These are phyloP conservation scores for Blennius ocellaris DNA, from an alignment of 2,113 vertebrate species.

Conservation along the genomic window DNA sequence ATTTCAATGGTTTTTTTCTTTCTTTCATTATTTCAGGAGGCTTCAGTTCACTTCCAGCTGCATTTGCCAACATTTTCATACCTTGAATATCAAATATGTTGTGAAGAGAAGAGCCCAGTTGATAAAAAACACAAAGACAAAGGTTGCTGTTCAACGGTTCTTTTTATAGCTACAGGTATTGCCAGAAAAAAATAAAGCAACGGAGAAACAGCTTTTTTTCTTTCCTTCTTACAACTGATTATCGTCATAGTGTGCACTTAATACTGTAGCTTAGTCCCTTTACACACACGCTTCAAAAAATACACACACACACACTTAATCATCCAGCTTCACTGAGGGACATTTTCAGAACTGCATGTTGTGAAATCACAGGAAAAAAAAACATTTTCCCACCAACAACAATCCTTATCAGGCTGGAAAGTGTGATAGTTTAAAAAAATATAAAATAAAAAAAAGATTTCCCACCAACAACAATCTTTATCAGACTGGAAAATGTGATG, in stretches of 20 bases:
- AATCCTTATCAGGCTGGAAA: slow-evolving; percentile 13
- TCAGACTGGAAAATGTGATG: too few species aligned
- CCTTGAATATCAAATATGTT: too few species aligned
- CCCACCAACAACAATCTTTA: too few species aligned
- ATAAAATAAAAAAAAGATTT: not conserved
- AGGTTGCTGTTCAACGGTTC: slow-evolving; percentile 29
- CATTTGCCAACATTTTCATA: too few species aligned
- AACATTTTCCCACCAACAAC: slow-evolving; percentile 21
- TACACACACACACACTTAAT: slow-evolving; percentile 11
- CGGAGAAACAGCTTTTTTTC: slow-evolving; percentile 47
- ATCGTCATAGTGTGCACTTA: slow-evolving; percentile 69
- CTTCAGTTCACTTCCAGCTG: too few species aligned
- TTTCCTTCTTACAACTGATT: slow-evolving; percentile 60
- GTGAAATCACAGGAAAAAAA: slow-evolving; percentile 5
- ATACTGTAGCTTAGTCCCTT: slow-evolving; percentile 75
- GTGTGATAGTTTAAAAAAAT: not conserved
- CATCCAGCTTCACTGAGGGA: slow-evolving; percentile 24
- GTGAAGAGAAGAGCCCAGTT: too few species aligned
- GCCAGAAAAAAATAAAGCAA: slow-evolving; percentile 56
- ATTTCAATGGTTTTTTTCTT: too few species aligned
- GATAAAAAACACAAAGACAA: too few species aligned
- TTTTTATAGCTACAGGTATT: slow-evolving; percentile 59
- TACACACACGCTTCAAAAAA: slow-evolving; percentile 19
- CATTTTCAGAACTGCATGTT: slow-evolving; percentile 52
- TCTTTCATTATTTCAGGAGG: too few species aligned